Evolutionary conservation across 2,888 invertebrate species (phyloP), one percentile per base, ranked within the genome.

Genomic region (Drosophila lacicola): DNA sequence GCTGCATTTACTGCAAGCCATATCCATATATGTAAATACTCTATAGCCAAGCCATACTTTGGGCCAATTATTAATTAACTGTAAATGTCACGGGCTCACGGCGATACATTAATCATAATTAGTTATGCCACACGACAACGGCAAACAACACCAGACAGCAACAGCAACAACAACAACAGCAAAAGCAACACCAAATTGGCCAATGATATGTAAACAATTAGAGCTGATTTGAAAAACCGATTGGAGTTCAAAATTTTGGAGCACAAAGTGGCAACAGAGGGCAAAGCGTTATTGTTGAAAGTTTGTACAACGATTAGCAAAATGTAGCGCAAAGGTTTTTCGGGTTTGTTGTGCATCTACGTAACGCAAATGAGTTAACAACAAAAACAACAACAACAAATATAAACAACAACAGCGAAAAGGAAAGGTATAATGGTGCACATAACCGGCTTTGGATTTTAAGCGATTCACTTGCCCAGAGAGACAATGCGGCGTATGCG

Each of bases 201-300:
- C 76, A 84, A 85, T 88, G 83, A 84, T 88, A 88, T 86, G 83
- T 70, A 79, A 84, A 84, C 90, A 84, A 84, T 84, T 88, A 68
- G 73, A 85, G 73, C 53, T 89, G 88, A 83, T 83, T 79, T 79
- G 82, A 70, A 89, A 78, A 72, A 81, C 70, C 66, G 73, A 88
- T 71, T 62, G 44, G 75, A 62, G 77, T 53, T 77, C 53, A 50
- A 63, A 58, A 61, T 51, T 57, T 55, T 56, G 70, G 21, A 56
- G 65, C 25, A n/a, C 53, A 55, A 87, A 84, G 88, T 74, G 88
- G 67, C 80, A 79, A 75, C 70, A 68, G 41, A 64, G 69, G 74
- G 68, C 60, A 78, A 60, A 42, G 66, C 51, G 72, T 58, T 65
- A 63, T 70, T 83, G 82, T 82, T 82, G 86, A 85, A 88, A 89